These are phyloP conservation scores for Clusia tigrina DNA, from an alignment of 2,888 invertebrate genomes.

Conservation along the genomic window DNA sequence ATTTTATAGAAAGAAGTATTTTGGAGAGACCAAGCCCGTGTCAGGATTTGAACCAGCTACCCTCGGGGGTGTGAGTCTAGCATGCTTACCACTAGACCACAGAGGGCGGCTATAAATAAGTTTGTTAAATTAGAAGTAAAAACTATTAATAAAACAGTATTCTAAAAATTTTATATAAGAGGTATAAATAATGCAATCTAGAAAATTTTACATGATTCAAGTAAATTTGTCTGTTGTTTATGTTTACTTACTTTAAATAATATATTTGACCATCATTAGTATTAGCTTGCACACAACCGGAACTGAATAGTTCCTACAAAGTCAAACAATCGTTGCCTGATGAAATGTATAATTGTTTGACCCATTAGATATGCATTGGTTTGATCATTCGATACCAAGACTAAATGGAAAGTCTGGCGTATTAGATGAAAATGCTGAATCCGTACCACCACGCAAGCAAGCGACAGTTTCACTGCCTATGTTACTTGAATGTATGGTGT, in stretches of 20 bases:
- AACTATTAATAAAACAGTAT: no score
- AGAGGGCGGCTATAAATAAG: no score
- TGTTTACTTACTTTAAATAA: conserved; percentile 85
- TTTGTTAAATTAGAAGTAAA: no score
- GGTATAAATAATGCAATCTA: no score
- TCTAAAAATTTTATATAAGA: no score
- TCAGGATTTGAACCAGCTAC: no score
- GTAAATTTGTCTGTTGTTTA: neutral
- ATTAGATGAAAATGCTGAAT: conserved; percentile 30
- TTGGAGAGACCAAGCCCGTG: no score
- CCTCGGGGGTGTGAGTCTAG: no score
- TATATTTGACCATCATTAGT: conserved; percentile 93
- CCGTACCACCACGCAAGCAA: neutral
- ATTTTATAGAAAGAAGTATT: no score
- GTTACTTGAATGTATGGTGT: conserved; percentile 63
- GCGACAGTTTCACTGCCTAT: conserved; percentile 36
- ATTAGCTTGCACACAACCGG: conserved; percentile 92
- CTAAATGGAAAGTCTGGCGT: neutral
- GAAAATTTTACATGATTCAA: neutral
- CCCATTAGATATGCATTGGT: conserved; percentile 42
- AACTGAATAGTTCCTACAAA: conserved; percentile 73
- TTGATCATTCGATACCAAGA: conserved; percentile 47
- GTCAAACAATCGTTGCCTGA: conserved; percentile 88
- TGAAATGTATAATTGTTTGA: conserved; percentile 68
- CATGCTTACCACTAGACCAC: no score